Evolutionary conservation across 1,140 invertebrate genomes (phyloP), one percentile per base, ranked within the genome.

Genomic region (Drosophila aff.): DNA sequence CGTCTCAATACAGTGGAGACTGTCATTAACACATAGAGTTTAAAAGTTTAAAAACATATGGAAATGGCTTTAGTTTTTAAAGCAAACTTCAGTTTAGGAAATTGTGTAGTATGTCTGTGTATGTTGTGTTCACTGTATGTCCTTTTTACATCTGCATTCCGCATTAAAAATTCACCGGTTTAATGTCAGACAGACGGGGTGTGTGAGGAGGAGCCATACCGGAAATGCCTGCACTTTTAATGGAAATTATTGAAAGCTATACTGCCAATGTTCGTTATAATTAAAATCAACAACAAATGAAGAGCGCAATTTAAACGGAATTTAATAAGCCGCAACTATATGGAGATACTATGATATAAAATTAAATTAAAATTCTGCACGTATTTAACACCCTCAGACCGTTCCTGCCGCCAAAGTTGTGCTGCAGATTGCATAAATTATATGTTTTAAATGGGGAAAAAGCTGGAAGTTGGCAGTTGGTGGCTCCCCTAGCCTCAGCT

Each of bases 341-440:
- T 10, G n/a, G 52, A 40, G 52, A 38, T 55, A 55, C 33, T 55
- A 13, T 55, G 15, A 40, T 23, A 57, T n/a, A n/a, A 40, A 57
- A 57, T 63, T 52, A 33, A 52, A 63, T 63, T 58, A 40, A 63
- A 21, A 63, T 63, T 58, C 33, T 21, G 23, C 10, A 58, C 21
- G 36, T 62, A 18, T 47, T 71, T 40, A 67, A 67, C 40, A 49
- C 58, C 58, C 40, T 41, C n/a, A n/a, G 2, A 18, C 2, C 18
- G n/a, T 18, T 7, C 2, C 47, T 50, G 40, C 33, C 18, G 18
- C n/a, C 21, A 52, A 31, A 31, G 47, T 68, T 46, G 44, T 11
- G 11, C 44, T 73, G 44, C 52, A 47, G 67, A 50, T 73, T 73
- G 71, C 67, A 73, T 73, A 73, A 73, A 73, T 73, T 73, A 73